phyloP scores from a whole-genome alignment of 2,113 vertebrate genomes.

The Mustelus asterias region DNA sequence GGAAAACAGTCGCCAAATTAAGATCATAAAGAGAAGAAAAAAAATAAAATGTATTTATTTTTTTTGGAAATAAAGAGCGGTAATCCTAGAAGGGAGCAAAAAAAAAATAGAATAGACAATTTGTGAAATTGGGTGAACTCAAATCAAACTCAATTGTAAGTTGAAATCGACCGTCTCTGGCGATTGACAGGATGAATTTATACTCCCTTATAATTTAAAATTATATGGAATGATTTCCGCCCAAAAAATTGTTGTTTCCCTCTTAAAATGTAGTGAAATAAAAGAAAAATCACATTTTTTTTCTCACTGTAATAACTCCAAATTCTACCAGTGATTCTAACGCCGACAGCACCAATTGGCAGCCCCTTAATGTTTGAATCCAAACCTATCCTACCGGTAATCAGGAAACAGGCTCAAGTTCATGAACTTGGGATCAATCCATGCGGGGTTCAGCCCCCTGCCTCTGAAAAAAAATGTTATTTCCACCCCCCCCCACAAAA shows the following conservation, averaged over 20 bases:
- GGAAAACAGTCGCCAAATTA: neutral
- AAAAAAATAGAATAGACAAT: neutral
- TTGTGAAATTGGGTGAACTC: constrained; percentile 3
- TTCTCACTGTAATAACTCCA: neutral
- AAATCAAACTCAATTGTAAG: neutral
- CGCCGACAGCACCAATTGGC: neutral
- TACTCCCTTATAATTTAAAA: neutral
- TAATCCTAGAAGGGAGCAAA: neutral
- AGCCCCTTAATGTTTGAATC: neutral
- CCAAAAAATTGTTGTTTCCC: neutral
- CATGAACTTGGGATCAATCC: neutral
- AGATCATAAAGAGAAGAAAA: neutral
- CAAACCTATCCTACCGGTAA: neutral
- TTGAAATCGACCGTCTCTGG: neutral
- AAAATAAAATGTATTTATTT: neutral
- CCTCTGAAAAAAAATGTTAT: neutral
- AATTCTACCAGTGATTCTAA: neutral
- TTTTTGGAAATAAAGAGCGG: neutral
- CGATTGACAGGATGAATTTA: neutral
- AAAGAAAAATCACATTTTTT: neutral
- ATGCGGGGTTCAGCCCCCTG: neutral
- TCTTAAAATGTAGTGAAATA: neutral
- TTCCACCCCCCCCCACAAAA: too few relatives aligned
- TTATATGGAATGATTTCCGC: neutral
- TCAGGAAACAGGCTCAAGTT: neutral